phyloP scores from a whole-genome alignment of 2,888 invertebrate species.

The Adelognathus sp. region DNA sequence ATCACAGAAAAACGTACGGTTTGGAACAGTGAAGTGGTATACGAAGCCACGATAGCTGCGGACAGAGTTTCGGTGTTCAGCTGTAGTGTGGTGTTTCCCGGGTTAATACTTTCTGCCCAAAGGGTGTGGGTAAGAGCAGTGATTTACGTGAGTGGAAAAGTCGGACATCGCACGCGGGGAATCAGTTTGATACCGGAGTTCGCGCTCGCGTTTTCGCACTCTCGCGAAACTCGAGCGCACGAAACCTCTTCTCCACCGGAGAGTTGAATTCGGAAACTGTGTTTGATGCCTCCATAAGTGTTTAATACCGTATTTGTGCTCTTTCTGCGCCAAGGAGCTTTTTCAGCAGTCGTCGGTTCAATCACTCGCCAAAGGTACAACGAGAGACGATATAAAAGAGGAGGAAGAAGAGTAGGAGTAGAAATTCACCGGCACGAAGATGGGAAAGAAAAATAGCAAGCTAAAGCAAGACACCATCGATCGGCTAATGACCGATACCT shows the following conservation, averaged over 20 bases:
- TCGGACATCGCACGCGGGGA: constrained; percentile 18
- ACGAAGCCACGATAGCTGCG: not conserved
- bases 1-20: constrained; percentile 40
- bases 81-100: constrained; percentile 34
- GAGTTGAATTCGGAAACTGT: constrained; percentile 14
- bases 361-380: not conserved
- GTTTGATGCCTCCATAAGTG: constrained; percentile 40
- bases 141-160: constrained; percentile 49
- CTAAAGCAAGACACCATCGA: constrained; percentile 97
- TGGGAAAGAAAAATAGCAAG: constrained; percentile 98
- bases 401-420: constrained; percentile 45
- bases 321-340: constrained; percentile 17
- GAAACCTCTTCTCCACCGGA: constrained; percentile 1
- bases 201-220: constrained; percentile 18
- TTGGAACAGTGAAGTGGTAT: constrained; percentile 27
- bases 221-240: constrained; percentile 37
- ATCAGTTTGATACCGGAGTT: constrained; percentile 19
- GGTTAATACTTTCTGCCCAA: constrained; percentile 5
- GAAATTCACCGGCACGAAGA: constrained; percentile 80
- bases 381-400: constrained; percentile 37
- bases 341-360: constrained; percentile 2
- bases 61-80: constrained; percentile 3
- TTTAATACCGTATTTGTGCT: constrained; percentile 14
- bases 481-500: constrained; percentile 94
- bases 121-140: not conserved